A percentile compares a stretch with the other conserved stretches of the same genome.
Evolutionary conservation across 1,140 invertebrate genomes (phyloP).

Genomic region (Hesperophylax magnus): DNA sequence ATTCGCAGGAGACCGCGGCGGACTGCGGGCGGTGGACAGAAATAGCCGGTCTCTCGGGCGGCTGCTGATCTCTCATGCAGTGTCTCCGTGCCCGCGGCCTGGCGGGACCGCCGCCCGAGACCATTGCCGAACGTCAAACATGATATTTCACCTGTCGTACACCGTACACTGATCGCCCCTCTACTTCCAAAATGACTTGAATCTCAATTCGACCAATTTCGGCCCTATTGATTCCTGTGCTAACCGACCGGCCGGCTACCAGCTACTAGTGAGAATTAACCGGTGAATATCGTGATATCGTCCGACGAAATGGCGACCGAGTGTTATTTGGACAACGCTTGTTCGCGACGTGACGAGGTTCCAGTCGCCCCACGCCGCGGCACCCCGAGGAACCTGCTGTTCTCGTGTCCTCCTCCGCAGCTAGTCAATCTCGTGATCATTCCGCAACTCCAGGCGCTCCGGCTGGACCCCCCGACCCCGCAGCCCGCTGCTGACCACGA

Average conservation of each 20-base stretch:
- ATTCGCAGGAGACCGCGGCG: slow-evolving; percentile 1
- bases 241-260: background rate
- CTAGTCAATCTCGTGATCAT: slow-evolving; percentile 46
- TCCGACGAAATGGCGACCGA: slow-evolving; percentile 32
- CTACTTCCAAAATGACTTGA: slow-evolving; percentile 26
- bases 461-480: slow-evolving; percentile 17
- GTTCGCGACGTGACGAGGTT: background rate
- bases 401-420: slow-evolving; percentile 48
- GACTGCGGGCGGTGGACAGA: slow-evolving; percentile 17
- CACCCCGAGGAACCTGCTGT: slow-evolving; percentile 49
- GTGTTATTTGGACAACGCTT: slow-evolving; percentile 35
- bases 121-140: slow-evolving; percentile 48
- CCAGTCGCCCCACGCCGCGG: slow-evolving; percentile 31
- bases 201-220: background rate
- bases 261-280: background rate
- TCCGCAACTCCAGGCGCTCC: slow-evolving; percentile 51
- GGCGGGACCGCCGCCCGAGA: slow-evolving; percentile 31
- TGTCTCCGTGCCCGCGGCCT: slow-evolving; percentile 40
- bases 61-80: slow-evolving; percentile 13
- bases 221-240: background rate
- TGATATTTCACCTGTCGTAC: slow-evolving; percentile 49
- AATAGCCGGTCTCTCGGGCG: slow-evolving; percentile 31
- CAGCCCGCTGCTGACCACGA: slow-evolving; percentile 13
- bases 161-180: slow-evolving; percentile 47
- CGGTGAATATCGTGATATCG: slow-evolving; percentile 27